Evolutionary conservation across 2,797 vertebrate genomes (phyloP), one percentile per base, ranked within the genome.

Genomic region (Anguilla marmorata): DNA sequence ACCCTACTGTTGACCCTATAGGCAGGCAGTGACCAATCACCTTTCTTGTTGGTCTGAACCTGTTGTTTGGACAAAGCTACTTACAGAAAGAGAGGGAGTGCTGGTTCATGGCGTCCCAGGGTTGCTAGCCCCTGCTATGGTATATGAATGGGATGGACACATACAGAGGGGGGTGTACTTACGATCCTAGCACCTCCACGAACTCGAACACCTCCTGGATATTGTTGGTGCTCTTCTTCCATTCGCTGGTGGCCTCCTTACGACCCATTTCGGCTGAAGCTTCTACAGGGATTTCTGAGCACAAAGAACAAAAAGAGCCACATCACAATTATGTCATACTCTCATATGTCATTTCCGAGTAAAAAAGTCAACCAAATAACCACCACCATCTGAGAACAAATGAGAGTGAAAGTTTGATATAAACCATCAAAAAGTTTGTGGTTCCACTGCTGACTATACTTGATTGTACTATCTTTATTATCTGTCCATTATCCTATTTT

Each of bases 131-230:
- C 3, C 19, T n/a, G 21, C 24, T 66, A n/a, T n/a, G 60, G n/a
- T n/a, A n/a, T n/a, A n/a, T n/a, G 24, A 1, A 66, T 9, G 54
- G 54, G 54, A 56, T 11, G 69, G 9, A 74, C 69, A 74, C n/a
- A 30, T 74, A 2, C 69, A 74, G 60, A 63, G 60, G 19, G 54
- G 54, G 11, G 58, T 58, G 50, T 89, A 98, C 98, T 99, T 93
- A 99, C 98, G 98, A 97, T 88, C 98, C 98, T 83, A 99, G 91
- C 80, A 97, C 97, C 90, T 99, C 97, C 95, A 99, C 97, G 95
- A 99, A 95, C 66, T 98, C 96, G 89, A 99, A 99, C 0, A 97
- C 96, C 66, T 99, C 98, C 48, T 97, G 96, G 92, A 99, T 99
- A 93, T 99, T 97, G 69, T 95, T 97, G 0, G 98, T 99, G 92